Base-by-base conservation (phyloP, 2,113 vertebrate genomes). In the Sinocyclocheilus rhinocerous region DNA sequence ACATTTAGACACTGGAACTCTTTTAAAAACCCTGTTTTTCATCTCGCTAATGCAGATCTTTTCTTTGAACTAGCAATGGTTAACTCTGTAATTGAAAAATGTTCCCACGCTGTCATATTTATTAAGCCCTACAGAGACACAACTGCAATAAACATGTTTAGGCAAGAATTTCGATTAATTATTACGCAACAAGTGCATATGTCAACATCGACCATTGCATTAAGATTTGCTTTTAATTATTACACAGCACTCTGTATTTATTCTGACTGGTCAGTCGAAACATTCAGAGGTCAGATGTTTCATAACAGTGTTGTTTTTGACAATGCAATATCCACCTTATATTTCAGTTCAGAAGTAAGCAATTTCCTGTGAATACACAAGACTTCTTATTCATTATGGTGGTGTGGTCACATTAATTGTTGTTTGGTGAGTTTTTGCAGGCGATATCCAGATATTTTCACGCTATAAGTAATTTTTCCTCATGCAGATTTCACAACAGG, bases 61-160 rank as follows among this genome's bases (percentile, higher is more conserved):
- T 83, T 57, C 33, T 57, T 52, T 18, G 18, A 82, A 73, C 26
- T n/a, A 72, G 48, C 33, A 57, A 13, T 24, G 50, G 29, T 36
- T 69, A 73, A 24, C 67, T 73, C 52, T 73, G 81, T 83, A 77
- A 77, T 77, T 18, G 76, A 77, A 77, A 52, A 77, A 18, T 52
- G 8, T 33, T 77, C 72, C 75, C 84, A 81, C 67, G 76, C 76
- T 45, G 50, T 85, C 36, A 75, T 22, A 83, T 72, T 73, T 36
- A 55, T n/a, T 75, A 29, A 24, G 29, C 67, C 77, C 59, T 48
- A 52, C 78, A 29, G 36, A 72, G 50, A 33, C 83, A 75, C 59
- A 81, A 5, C 76, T 63, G 48, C 39, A 65, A 84, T 59, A 73
- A 48, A 29, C 84, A 73, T 36, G 78, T 55, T 57, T 65, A 55